phyloP scores from a whole-genome alignment of 2,113 vertebrate genomes.

The Chaenogobius annularis region DNA sequence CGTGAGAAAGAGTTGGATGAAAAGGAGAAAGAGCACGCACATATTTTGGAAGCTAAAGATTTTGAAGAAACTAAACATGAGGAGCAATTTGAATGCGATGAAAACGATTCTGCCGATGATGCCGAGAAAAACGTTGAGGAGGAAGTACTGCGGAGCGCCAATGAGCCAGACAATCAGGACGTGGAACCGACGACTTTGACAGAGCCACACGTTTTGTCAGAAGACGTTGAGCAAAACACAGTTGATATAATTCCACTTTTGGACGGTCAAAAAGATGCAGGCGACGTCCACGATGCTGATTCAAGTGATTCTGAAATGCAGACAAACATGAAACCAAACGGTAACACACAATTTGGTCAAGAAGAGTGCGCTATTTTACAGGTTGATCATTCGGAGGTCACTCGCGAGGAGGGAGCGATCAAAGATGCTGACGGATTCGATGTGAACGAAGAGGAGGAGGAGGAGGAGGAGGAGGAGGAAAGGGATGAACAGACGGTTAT shows the following conservation, averaged over 20 bases:
- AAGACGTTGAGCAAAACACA: not conserved
- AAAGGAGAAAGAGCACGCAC: no score
- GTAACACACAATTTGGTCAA: constrained; percentile 10
- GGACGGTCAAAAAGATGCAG: constrained; percentile 3
- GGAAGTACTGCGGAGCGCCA: not conserved
- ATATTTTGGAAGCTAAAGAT: not conserved
- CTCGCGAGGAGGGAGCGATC: not conserved
- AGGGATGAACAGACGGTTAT: no score
- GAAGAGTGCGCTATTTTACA: no score
- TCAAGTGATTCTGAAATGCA: not conserved
- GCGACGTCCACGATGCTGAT: not conserved
- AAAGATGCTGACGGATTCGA: not conserved
- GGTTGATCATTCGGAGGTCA: not conserved
- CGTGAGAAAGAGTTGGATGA: not conserved
- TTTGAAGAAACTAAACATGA: not conserved
- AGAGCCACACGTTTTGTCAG: not conserved
- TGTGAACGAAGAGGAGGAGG: not conserved
- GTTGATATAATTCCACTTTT: not conserved
- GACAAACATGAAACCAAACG: not conserved
- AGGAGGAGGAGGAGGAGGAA: no score
- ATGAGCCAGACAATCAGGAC: not conserved
- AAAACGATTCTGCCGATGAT: not conserved
- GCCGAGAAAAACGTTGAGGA: no score
- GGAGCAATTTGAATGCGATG: not conserved
- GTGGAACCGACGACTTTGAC: not conserved